Base-by-base conservation (phyloP, 1,140 invertebrate genomes). In the Atopsyche davidsoni region DNA sequence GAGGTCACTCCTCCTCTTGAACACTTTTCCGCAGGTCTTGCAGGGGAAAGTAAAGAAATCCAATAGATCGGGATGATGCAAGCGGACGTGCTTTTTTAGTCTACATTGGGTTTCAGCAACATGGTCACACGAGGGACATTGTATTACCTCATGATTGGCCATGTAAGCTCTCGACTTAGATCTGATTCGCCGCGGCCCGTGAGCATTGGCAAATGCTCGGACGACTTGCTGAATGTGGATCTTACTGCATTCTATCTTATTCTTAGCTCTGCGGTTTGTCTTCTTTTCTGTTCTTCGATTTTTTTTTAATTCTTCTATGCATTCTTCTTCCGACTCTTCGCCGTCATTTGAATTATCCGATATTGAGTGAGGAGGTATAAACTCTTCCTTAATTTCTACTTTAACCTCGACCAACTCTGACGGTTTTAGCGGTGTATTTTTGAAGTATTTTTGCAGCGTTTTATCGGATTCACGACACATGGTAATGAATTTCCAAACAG, bases 1-100 rank as follows among this genome's bases (percentile, higher is more conserved):
- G n/a, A 70, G 49, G 56, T 64, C 61, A 40, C 38, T 55, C 56
- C 64, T 63, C 7, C 62, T 60, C 45, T 73, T 77, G 51, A 77
- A 79, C 11, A 71, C 68, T 59, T 78, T 83, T 35, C 67, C 68
- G 51, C 78, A 79, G 0, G 62, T 66, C 32, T 78, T 73, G 60
- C 78, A 80, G 2, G 62, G 56, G 49, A 69, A 77, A 3, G 71
- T 52, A n/a, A n/a, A n/a, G n/a, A n/a, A 34, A 24, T 77, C 72
- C 6, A 78, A 75, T 19, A 69, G 62, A 57, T 80, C 78, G 1
- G 78, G 67, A 0, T 70, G 70, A 23, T 77, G 75, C 1, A 61
- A 67, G 52, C 63, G 67, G 60, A 75, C 64, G 44, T 81, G 79
- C 4, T 71, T 61, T 14, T 68, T 72, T 42, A 78, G 62, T 22